Evolutionary conservation across 2,113 vertebrate genomes (phyloP).

Genomic region (Eretmochelys imbricata): DNA sequence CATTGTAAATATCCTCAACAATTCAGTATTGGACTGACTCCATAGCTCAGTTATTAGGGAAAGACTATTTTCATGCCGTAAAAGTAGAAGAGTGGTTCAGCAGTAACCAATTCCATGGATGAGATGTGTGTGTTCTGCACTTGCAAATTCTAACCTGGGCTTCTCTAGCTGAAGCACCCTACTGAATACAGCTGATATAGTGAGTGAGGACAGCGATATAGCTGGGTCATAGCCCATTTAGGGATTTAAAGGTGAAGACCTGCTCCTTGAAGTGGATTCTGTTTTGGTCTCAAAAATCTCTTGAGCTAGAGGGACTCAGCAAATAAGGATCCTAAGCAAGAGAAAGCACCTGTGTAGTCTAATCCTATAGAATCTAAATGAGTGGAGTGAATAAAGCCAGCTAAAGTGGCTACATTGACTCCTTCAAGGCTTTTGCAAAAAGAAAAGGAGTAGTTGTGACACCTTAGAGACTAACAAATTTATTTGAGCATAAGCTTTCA

Average conservation of each 20-base stretch:
- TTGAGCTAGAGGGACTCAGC: neutral
- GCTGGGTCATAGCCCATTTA: neutral
- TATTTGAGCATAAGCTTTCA: too few species aligned
- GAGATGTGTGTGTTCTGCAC: neutral
- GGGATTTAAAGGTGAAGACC: neutral
- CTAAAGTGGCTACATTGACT: neutral
- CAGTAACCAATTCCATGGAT: neutral
- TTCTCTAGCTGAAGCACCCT: neutral
- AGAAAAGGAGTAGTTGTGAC: too few species aligned
- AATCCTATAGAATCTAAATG: neutral
- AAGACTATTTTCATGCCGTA: neutral
- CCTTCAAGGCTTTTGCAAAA: neutral
- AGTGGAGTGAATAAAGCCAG: neutral
- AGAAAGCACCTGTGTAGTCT: neutral
- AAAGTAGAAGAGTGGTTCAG: neutral
- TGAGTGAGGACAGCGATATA: neutral
- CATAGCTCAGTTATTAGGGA: neutral
- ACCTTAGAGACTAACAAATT: too few species aligned
- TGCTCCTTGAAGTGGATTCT: neutral
- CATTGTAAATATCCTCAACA: slow-evolving; percentile 4
- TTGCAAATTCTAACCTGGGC: neutral
- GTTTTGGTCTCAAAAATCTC: neutral
- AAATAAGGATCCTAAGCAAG: neutral
- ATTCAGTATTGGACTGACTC: neutral
- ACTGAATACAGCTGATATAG: neutral